Evolutionary conservation across 1,140 invertebrate genomes (phyloP).

Genomic region (Radopholus similis): DNA sequence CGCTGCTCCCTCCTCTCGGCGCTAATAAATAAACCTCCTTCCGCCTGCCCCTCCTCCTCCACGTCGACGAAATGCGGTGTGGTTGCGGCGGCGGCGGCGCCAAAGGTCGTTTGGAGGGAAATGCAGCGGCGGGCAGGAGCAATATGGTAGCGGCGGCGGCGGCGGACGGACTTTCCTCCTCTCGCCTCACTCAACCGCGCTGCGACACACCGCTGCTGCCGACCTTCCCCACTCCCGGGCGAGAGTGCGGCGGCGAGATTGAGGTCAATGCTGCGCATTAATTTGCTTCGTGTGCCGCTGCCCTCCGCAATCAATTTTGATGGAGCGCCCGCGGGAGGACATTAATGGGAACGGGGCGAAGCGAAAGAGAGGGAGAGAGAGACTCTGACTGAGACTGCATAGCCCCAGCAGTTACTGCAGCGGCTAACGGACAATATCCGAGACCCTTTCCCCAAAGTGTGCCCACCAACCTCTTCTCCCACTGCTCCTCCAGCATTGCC

Average conservation of each 20-base stretch:
- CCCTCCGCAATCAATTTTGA: constrained; percentile 11
- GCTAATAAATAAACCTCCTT: constrained; percentile 11
- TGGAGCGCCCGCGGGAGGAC: not conserved
- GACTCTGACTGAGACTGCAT: not conserved
- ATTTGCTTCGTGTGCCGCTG: constrained; percentile 15
- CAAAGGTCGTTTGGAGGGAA: constrained; percentile 11
- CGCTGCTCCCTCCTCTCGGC: not conserved
- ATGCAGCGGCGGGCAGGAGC: not conserved
- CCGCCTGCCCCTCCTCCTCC: not conserved
- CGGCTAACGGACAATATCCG: too few relatives aligned
- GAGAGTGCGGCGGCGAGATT: constrained; percentile 1
- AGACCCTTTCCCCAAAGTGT: not conserved
- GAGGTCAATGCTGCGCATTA: constrained; percentile 18
- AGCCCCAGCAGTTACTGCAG: too few relatives aligned
- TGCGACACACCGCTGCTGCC: not conserved
- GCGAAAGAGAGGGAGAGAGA: not conserved
- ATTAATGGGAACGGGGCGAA: constrained; percentile 3
- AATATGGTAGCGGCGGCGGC: not conserved
- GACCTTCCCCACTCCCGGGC: not conserved
- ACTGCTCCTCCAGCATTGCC: not conserved
- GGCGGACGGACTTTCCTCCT: not conserved
- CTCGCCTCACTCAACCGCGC: not conserved
- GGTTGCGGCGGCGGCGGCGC: not conserved
- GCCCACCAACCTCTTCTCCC: too few relatives aligned
- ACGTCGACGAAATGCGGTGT: constrained; percentile 7